Evolutionary conservation across 92 coral and sea anemone genomes (phyloP).

Genomic region (Epizoanthus fatuus): DNA sequence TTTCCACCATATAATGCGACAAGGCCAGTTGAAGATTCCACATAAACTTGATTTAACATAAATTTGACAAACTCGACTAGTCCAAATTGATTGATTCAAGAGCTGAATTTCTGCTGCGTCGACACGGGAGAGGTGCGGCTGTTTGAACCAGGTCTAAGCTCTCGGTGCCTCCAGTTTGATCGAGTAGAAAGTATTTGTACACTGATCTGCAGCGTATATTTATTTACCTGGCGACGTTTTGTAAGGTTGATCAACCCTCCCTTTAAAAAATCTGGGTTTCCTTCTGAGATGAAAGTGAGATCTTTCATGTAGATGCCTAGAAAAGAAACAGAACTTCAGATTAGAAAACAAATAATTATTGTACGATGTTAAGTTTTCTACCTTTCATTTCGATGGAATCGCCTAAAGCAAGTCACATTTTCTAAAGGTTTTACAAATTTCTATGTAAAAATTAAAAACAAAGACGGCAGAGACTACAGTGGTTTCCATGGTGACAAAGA

Average conservation of each 20-base stretch:
- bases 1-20: too few relatives aligned
- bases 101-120: too few relatives aligned
- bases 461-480: not conserved
- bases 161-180: too few relatives aligned
- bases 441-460: not conserved
- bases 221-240: slow-evolving; percentile 88
- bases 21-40: too few relatives aligned
- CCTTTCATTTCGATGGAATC: not conserved
- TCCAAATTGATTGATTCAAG: too few relatives aligned
- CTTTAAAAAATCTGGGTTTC: slow-evolving; percentile 95
- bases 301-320: slow-evolving; percentile 97
- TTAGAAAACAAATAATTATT: too few relatives aligned
- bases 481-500: not conserved
- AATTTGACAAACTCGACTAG: too few relatives aligned
- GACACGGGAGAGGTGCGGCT: too few relatives aligned
- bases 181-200: too few relatives aligned
- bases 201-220: not conserved
- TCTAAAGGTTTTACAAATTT: too few relatives aligned
- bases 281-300: slow-evolving; percentile 96
- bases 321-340: not conserved
- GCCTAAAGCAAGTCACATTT: not conserved
- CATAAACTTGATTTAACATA: too few relatives aligned
- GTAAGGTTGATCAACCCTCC: slow-evolving; percentile 94
- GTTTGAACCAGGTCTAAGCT: too few relatives aligned
- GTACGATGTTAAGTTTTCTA: not conserved